Evolutionary conservation across 2,113 vertebrate species (phyloP).

Genomic region (Scytalopus superciliaris): DNA sequence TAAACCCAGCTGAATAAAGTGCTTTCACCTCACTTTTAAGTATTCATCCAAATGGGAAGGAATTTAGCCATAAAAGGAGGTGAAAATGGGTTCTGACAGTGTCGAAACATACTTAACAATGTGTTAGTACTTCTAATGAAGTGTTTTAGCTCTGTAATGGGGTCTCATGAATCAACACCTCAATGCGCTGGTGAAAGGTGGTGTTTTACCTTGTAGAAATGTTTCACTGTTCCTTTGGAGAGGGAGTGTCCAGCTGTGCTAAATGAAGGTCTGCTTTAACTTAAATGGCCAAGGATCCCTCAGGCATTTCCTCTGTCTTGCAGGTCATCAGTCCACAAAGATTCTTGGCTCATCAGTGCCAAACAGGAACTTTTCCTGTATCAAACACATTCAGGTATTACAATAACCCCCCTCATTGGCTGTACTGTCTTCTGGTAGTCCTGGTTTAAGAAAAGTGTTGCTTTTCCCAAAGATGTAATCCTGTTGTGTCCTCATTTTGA

Average conservation of each 20-base stretch:
- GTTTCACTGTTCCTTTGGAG: neutral
- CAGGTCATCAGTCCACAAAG: constrained; percentile 72
- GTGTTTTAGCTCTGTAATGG: neutral
- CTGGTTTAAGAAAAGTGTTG: neutral
- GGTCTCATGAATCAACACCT: neutral
- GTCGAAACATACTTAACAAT: neutral
- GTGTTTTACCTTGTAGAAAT: neutral
- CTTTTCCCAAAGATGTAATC: neutral
- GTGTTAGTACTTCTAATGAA: neutral
- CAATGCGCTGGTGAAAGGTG: neutral
- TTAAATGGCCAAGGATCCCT: neutral
- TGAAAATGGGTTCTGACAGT: neutral
- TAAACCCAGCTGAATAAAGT: neutral
- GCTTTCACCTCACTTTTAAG: neutral
- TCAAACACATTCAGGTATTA: constrained; percentile 75
- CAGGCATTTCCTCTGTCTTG: neutral
- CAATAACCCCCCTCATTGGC: neutral
- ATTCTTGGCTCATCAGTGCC: constrained; percentile 77
- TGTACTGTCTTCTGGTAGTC: neutral
- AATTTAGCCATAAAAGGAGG: neutral
- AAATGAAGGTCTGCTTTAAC: neutral
- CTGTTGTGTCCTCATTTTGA: neutral
- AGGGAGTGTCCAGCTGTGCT: neutral
- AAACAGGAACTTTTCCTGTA: constrained; percentile 78
- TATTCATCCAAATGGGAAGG: neutral